Evolutionary conservation across 2,113 vertebrate species (phyloP), one percentile per base, ranked within the genome.

Genomic region (Xiphias gladius): DNA sequence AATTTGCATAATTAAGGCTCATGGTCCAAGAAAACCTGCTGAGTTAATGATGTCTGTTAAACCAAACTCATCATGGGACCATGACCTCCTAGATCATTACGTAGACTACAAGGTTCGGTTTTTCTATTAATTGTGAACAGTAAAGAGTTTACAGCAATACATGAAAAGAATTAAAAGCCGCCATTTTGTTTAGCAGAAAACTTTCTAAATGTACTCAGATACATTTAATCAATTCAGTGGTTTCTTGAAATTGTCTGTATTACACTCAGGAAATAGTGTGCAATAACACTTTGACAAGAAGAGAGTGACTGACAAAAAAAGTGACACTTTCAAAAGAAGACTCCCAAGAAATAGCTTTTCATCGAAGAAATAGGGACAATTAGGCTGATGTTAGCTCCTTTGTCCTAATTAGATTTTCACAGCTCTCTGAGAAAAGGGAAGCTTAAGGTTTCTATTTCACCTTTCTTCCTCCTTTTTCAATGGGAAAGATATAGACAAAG

Each of bases 281-380:
- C 54, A 73, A 80, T 64, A n/a, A 39, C 54, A 54, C 54, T 75
- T 69, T 81, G 30, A 62, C 43, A n/a, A n/a, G n/a, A n/a, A n/a
- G n/a, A n/a, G n/a, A n/a, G n/a, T n/a, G 65, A 58, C 41, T 61
- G 79, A 85, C 28, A 84, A 77, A 32, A 86, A 76, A 79, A 73
- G 62, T 30, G 66, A 76, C 55, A 57, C 26, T 76, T 32, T 39
- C 59, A 43, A 64, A 58, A 80, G 41, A 11, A 50, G 58, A 64
- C 39, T 62, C 32, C 41, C 7, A 28, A 48, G n/a, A 76, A 86
- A 82, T 24, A 35, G 71, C 59, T 78, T 79, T 76, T 76, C 62
- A 79, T 61, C 1, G 1, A 32, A 59, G 12, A 11, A 85, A 76
- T 52, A 78, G n/a, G 16, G n/a, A 70, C 57, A 86, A 72, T 81